phyloP scores from a whole-genome alignment of 2,888 invertebrate genomes.

The Diadromus collaris region DNA sequence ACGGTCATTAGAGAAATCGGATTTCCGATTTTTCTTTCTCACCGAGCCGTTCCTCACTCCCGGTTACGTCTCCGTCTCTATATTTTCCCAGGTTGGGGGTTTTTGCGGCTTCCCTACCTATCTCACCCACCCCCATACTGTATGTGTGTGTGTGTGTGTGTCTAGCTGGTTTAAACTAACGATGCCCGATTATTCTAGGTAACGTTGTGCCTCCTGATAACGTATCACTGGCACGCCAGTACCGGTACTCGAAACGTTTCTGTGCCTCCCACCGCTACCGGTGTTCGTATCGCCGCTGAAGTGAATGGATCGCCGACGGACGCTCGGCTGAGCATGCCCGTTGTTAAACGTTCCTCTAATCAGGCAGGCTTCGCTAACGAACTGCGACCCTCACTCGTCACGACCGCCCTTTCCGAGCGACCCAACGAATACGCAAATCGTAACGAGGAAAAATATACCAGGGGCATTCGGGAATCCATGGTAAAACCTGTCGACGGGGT shows the following conservation, averaged over 20 bases:
- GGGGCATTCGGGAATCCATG: slow-evolving; percentile 3
- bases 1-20: slow-evolving; percentile 56
- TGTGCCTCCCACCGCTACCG: slow-evolving; percentile 39
- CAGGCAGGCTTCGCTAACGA: slow-evolving; percentile 64
- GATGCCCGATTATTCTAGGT: slow-evolving; percentile 63
- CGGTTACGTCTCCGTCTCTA: slow-evolving; percentile 10
- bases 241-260: slow-evolving; percentile 12
- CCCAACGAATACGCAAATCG: slow-evolving; percentile 49
- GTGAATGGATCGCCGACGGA: slow-evolving; percentile 63
- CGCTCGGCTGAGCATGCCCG: slow-evolving; percentile 61
- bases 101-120: not conserved
- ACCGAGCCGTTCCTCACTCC: slow-evolving; percentile 35
- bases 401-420: slow-evolving; percentile 33
- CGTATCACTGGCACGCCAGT: slow-evolving; percentile 60
- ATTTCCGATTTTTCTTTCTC: slow-evolving; percentile 56
- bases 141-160: no score
- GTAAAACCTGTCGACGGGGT: slow-evolving; percentile 12
- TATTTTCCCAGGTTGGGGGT: slow-evolving; percentile 1
- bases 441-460: slow-evolving; percentile 38
- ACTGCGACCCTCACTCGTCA: slow-evolving; percentile 47
- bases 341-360: slow-evolving; percentile 66
- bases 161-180: slow-evolving; percentile 61
- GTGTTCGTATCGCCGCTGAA: slow-evolving; percentile 58
- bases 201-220: slow-evolving; percentile 63
- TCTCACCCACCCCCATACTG: not conserved